Evolutionary conservation across 2,888 invertebrate genomes (phyloP), one percentile per base, ranked within the genome.

Genomic region (Pasiphila rectangulata): DNA sequence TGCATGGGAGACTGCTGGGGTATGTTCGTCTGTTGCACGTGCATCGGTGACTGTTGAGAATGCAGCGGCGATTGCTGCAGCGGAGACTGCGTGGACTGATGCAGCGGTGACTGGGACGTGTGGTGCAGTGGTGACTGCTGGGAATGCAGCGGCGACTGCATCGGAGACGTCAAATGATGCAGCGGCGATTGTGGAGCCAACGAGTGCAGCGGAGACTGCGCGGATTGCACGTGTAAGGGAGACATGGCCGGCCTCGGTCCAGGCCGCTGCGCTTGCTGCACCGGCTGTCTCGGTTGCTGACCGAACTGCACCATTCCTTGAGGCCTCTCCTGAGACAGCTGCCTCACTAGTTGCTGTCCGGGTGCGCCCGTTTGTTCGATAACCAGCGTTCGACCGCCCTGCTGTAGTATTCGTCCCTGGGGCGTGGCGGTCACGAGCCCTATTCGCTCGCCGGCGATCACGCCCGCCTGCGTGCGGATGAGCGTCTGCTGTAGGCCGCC

Each of bases 11-110:
- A 83, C 44, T 83, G 84, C 7, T 49, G 81, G 65, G 13, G 79
- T 73, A 51, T 83, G 79, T 49, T 83, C 1, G 83, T 83, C 45
- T 84, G 84, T 43, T 83, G 84, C n/a, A 83, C 78, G 47, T 84
- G 84, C 51, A 84, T 59, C 7, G 84, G 84, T 4, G 84, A 84
- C 53, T 82, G 83, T 75, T 46, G 45, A 68, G 77, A 49, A 46
- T 79, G 79, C 6, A 79, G 57, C 10, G 79, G 79, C 1, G 79
- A 80, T 24, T 80, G 79, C 4, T 79, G 79, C 23, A 73, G 54
- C 3, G 79, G 78, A 1, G 79, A 79, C 46, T 71, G 71, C 3
- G 54, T 49, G 4, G 85, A 85, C 4, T 83, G 7, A 69, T 62
- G 69, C 2, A 71, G 55, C 5, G 75, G 66, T 4, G 70, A 75